phyloP scores from a whole-genome alignment of 1,140 invertebrate genomes.

The Magallana gigas region DNA sequence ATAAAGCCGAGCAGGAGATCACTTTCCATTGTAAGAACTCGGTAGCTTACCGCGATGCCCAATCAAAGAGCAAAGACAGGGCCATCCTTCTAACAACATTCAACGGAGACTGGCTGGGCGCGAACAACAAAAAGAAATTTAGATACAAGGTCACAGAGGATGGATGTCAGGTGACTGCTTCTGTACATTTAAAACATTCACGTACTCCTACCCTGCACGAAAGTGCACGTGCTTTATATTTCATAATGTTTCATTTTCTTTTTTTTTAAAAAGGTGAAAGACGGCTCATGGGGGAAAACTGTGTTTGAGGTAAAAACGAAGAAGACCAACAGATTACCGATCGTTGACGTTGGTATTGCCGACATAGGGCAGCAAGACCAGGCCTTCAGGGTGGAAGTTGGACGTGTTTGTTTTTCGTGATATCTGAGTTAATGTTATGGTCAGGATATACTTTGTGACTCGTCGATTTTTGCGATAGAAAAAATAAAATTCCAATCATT shows the following conservation, averaged over 20 bases:
- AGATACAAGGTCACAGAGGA: constrained; percentile 21
- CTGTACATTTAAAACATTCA: no score
- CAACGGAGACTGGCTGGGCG: neutral
- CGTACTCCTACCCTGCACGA: no score
- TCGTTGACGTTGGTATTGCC: constrained; percentile 17
- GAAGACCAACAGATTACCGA: constrained; percentile 21
- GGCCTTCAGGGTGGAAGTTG: constrained; percentile 24
- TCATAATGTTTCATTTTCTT: neutral
- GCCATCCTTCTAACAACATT: neutral
- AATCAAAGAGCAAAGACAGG: neutral
- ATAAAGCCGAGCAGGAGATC: constrained; percentile 1
- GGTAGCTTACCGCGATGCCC: neutral
- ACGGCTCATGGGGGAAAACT: constrained; percentile 21
- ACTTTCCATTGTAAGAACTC: constrained; percentile 35
- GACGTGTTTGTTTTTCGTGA: constrained; percentile 37
- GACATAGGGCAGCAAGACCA: constrained; percentile 11
- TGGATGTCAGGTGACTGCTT: constrained; percentile 20
- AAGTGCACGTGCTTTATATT: neutral
- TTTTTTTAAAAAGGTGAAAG: neutral
- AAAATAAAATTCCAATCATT: no score
- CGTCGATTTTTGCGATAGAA: no score
- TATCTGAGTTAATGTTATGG: neutral
- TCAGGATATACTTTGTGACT: no score
- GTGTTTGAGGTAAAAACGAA: constrained; percentile 44
- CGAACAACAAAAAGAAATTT: constrained; percentile 25